Evolutionary conservation across 2,888 invertebrate genomes (phyloP), one percentile per base, ranked within the genome.

Genomic region (Callimorpha dominula): DNA sequence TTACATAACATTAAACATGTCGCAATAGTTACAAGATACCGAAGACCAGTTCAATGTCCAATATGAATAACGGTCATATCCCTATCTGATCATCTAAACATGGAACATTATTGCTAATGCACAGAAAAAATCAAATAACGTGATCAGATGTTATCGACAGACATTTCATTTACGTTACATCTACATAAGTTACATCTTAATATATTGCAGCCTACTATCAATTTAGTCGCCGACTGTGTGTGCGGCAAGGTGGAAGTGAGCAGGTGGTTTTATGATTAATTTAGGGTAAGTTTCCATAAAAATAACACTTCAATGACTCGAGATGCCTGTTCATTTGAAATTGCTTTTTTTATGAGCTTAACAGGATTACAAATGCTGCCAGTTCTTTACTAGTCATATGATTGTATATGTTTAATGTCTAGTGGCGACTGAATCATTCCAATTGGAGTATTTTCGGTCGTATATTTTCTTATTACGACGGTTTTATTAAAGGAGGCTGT

Each of bases 401-500:
- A 14, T 20, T 7, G 20, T 62, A 73, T 74, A 77, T 76, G 71
- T 73, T 66, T 80, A 83, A 87, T 83, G 81, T 82, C 77, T 84
- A 76, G 73, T 71, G 68, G 65, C 70, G 70, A 62, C 80, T 88
- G 90, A 89, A 81, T 89, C 88, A 89, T 74, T 73, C 76, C 71
- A 78, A 81, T 79, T 81, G 79, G 77, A 80, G 78, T 85, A 85
- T 85, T 84, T 83, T 75, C 75, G 79, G 70, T 81, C 82, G 81
- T 78, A 83, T 85, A 88, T 84, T 84, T 87, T 83, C 86, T 84
- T 86, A 81, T 85, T 87, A 86, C 79, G 80, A 79, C 77, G 81
- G 75, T 85, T 86, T 87, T 85, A 85, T 87, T 87, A 81, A 86
- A 85, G 80, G 79, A 74, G 69, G 81, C 73, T 90, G 90, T 88